Base-by-base conservation (phyloP, 2,113 vertebrate species). In the Nothoprocta perdicaria region DNA sequence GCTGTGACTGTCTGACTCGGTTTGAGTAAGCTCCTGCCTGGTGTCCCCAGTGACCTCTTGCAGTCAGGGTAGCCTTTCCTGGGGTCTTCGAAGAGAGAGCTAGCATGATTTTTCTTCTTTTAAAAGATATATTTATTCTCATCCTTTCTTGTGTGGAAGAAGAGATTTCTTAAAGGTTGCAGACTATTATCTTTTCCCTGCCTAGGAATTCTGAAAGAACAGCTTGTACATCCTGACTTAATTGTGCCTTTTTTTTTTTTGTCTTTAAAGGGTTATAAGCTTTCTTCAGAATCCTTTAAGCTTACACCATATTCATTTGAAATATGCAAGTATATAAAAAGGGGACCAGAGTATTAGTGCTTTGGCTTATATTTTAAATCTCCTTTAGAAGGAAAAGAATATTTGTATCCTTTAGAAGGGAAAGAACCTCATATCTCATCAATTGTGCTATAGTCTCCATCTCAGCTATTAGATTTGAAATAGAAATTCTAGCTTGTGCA, bases 1-100 rank as follows among this genome's bases (percentile, higher is more conserved):
- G 68, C 61, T 74, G 63, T 83, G 77, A 74, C 79, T 84, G 77
- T 68, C 31, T 92, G 90, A 73, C 88, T 90, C 84, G 40, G 41
- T 90, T 65, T 86, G 73, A 87, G 18, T 88, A 75, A 90, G 15
- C 74, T 55, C 33, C 0, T 43, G 45, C 63, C 90, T 17, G 46
- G n/a, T 79, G 66, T 76, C 80, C 85, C 35, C 53, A 26, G n/a
- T 50, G 58, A 83, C 82, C 81, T 93, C 66, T 73, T 45, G 23
- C 43, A 38, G 45, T 81, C 53, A 14, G 0, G 7, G 17, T 72
- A 48, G 63, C 58, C 55, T 82, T 87, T 3, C 23, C 5, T 45
- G 63, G 66, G 35, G 6, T 58, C 33, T 75, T 31, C 7, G 13
- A 52, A 52, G 27, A 72, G n/a, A 45, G 73, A 14, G 12, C 26